phyloP scores from a whole-genome alignment of 2,888 invertebrate species.

The Aphidoletes aphidimyza region DNA sequence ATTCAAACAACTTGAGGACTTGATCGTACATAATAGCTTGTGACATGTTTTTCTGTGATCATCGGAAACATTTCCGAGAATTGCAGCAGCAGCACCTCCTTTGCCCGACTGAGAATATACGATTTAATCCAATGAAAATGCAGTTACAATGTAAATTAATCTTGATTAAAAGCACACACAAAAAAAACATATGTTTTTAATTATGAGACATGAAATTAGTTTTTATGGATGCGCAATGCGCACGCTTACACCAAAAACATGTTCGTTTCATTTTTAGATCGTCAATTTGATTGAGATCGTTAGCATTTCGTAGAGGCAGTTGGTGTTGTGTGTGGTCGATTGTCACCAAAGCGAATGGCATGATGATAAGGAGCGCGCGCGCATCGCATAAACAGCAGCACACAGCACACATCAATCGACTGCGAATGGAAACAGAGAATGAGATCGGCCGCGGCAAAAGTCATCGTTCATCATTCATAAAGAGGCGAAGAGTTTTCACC shows the following conservation, averaged over 20 bases:
- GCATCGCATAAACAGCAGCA: background rate
- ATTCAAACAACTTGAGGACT: too few relatives aligned
- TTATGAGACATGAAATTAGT: conserved; percentile 8
- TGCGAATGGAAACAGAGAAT: background rate
- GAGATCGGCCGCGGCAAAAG: background rate
- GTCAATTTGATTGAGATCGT: conserved; percentile 44
- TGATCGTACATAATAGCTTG: background rate
- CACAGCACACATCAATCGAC: background rate
- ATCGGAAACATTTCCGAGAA: conserved; percentile 24
- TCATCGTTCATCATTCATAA: background rate
- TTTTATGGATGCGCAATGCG: background rate
- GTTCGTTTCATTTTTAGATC: conserved; percentile 40
- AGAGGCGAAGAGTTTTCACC: background rate
- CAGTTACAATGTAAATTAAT: background rate
- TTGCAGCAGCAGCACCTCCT: background rate
- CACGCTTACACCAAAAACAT: conserved; percentile 13
- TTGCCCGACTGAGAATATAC: background rate
- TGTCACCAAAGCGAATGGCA: conserved; percentile 23
- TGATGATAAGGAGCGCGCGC: conserved; percentile 4
- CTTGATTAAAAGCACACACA: background rate
- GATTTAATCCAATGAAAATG: background rate
- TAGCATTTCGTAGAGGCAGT: conserved; percentile 18
- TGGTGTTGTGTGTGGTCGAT: conserved; percentile 42
- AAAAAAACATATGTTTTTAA: conserved; percentile 50
- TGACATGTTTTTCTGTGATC: background rate